Evolutionary conservation across 1,140 invertebrate genomes (phyloP).

Genomic region (Drosophila nebulosa): DNA sequence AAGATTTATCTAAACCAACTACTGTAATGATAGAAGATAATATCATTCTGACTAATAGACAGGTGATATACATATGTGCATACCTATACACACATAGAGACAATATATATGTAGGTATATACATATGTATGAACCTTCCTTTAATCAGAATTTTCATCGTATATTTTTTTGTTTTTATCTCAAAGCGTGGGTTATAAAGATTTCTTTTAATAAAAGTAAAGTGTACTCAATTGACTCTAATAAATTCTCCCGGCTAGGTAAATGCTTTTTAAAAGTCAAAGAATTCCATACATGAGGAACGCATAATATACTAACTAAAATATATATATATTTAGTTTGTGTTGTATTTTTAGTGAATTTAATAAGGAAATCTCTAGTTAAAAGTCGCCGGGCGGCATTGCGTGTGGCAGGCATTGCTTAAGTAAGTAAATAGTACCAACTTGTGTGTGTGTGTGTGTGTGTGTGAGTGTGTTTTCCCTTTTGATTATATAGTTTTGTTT

Average conservation of each 20-base stretch:
- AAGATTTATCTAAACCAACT: background rate
- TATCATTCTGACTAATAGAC: background rate
- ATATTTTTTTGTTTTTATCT: conserved; percentile 42
- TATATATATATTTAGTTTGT: conserved; percentile 29
- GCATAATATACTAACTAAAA: background rate
- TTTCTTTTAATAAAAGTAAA: conserved; percentile 67
- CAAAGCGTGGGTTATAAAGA: conserved; percentile 51
- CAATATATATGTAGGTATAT: conserved; percentile 5
- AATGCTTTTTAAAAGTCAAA: conserved; percentile 5
- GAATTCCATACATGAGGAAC: background rate
- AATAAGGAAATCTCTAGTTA: conserved; percentile 75
- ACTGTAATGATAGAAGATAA: background rate
- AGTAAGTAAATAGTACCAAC: background rate
- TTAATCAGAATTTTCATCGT: background rate
- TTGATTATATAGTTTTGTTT: too few relatives aligned
- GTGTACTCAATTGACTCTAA: conserved; percentile 62
- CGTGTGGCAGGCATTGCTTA: conserved; percentile 25
- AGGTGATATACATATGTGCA: background rate
- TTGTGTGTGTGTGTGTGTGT: conserved; percentile 11
- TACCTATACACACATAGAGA: too few relatives aligned
- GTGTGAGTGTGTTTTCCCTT: background rate
- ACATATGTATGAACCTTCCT: background rate
- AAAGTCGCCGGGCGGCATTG: conserved; percentile 14
- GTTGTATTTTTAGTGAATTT: conserved; percentile 56
- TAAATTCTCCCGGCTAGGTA: conserved; percentile 51